Percentiles rank a stretch among this genome's conserved stretches.
Evolutionary conservation across 2,888 invertebrate species (phyloP).

Genomic region (Orchesellides sinensis): DNA sequence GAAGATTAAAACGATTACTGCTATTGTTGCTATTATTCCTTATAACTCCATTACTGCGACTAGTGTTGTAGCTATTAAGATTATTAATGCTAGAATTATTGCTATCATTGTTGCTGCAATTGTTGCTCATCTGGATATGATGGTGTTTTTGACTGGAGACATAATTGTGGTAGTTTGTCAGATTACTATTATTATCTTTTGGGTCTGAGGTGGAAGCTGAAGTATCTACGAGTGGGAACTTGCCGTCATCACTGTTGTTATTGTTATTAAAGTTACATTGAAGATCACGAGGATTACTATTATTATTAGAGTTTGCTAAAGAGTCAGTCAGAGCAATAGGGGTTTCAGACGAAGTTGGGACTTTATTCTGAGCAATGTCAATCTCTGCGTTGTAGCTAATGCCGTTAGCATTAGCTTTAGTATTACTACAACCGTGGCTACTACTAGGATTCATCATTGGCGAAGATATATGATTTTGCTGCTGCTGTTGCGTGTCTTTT

Average conservation of each 20-base stretch:
- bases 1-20: conserved; percentile 33
- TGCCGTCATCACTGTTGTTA: conserved; percentile 5
- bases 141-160: not conserved
- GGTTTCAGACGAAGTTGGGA: not conserved
- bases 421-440: too few relatives aligned
- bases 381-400: conserved; percentile 21
- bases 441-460: not conserved
- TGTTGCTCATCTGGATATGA: conserved; percentile 46
- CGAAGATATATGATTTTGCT: not conserved
- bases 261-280: conserved; percentile 6
- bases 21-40: conserved; percentile 41
- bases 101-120: conserved; percentile 64
- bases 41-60: conserved; percentile 28
- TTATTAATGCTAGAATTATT: conserved; percentile 61
- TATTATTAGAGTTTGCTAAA: not conserved
- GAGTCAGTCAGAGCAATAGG: conserved; percentile 7
- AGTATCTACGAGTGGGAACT: conserved; percentile 8
- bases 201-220: not conserved
- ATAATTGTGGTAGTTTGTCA: not conserved
- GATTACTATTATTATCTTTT: not conserved
- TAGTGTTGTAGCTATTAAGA: conserved; percentile 39
- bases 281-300: conserved; percentile 10
- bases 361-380: conserved; percentile 26
- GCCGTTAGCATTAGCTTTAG: conserved; percentile 8
- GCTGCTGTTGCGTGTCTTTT: conserved; percentile 35